Evolutionary conservation across 1,140 invertebrate genomes (phyloP), one percentile per base, ranked within the genome.

Genomic region (Drosophila pseudoobscura): DNA sequence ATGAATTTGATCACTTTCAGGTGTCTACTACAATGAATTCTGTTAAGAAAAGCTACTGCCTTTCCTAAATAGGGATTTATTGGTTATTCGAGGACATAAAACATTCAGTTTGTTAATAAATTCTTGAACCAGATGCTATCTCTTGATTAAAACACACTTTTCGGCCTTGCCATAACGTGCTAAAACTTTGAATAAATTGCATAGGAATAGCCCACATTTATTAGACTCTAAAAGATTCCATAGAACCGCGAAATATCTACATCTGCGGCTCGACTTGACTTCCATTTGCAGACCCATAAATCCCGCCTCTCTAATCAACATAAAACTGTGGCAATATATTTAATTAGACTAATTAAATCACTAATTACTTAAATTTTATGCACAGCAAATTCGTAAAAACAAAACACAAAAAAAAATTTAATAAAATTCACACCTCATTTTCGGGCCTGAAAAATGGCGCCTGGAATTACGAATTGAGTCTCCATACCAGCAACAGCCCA

Each of bases 341-440:
- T 35, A 68, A 49, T 56, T 24, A 26, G 45, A 35, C 44, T 57
- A 69, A 69, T 69, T 69, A 56, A 15, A 26, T 11, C 26, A 69
- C 63, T 69, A 69, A 69, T 69, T 69, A 50, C 2, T 7, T 13
- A 49, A 43, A 22, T 70, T 69, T 69, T 69, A 69, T 69, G 64
- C 66, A 70, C 66, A 69, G 66, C 43, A 64, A 57, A 69, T 26
- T 69, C 56, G 57, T 69, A 70, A 69, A 69, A 68, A 8, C 8
- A 69, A 66, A 8, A 35, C 31, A 31, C 31, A 9, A 8, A 15
- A 63, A 46, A 13, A 39, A 70, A 57, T 70, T 45, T 43, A 72
- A 73, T 73, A 54, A 17, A 62, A 62, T 73, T 73, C 69, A 62
- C 51, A 73, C 70, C 69, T 73, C 52, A 63, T 73, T 73, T 73